Conservation (phyloP, 2,113 vertebrate species). For the Larimichthys polyactis region DNA sequence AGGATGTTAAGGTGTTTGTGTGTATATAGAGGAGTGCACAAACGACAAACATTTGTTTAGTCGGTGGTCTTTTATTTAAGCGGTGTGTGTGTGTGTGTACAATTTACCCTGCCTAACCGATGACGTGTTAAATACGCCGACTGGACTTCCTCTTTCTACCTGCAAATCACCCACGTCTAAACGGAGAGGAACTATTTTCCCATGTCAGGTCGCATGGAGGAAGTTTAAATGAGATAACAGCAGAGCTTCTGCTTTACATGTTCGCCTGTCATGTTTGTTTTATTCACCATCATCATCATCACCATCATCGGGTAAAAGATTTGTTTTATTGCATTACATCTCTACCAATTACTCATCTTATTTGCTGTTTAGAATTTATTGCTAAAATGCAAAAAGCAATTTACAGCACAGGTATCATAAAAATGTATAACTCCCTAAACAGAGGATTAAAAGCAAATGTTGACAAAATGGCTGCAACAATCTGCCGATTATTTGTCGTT, state of each 20-base stretch:
- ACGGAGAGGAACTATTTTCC: slow-evolving; percentile 51
- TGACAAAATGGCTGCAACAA: too few species aligned
- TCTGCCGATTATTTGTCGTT: too few species aligned
- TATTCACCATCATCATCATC: neutral
- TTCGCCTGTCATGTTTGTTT: neutral
- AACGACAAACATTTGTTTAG: neutral
- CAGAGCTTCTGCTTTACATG: slow-evolving; percentile 52
- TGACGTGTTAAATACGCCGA: neutral
- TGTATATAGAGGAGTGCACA: neutral
- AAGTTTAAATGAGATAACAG: slow-evolving; percentile 37
- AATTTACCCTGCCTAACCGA: neutral
- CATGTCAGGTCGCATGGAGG: slow-evolving; percentile 32
- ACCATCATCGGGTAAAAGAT: neutral
- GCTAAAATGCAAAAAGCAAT: too few species aligned
- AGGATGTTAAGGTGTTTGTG: neutral
- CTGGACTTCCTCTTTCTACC: slow-evolving; percentile 25
- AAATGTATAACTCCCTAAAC: too few species aligned
- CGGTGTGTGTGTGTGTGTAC: too few species aligned
- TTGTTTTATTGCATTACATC: neutral
- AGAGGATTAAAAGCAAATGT: too few species aligned
- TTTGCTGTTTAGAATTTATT: neutral
- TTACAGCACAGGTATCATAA: too few species aligned
- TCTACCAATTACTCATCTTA: neutral
- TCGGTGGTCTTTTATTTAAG: neutral
- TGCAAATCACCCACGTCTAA: neutral